Evolutionary conservation across 2,797 vertebrate genomes (phyloP).

Genomic region (Erpetoichthys calabaricus): DNA sequence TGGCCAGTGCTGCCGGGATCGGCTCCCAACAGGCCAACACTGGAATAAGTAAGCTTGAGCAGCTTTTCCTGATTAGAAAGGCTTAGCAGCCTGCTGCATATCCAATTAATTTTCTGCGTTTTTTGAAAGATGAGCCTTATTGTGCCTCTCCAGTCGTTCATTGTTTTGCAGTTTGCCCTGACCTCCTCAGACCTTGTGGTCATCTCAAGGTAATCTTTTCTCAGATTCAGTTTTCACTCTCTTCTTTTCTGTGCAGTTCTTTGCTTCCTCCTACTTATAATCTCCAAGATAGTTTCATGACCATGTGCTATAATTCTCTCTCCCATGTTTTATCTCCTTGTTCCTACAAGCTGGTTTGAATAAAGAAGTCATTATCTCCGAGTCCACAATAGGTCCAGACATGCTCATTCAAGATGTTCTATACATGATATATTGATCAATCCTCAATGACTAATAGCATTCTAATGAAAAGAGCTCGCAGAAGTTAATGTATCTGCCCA

Average conservation of each 20-base stretch:
- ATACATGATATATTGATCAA: conserved; percentile 94
- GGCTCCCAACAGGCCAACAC: no score
- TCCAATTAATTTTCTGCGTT: no score
- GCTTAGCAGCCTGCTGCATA: no score
- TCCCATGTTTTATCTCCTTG: conserved; percentile 81
- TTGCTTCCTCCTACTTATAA: conserved; percentile 55
- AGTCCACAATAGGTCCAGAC: conserved; percentile 80
- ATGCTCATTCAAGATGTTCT: conserved; percentile 81
- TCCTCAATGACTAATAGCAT: conserved; percentile 72
- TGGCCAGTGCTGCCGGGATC: no score
- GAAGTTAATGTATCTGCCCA: conserved; percentile 74
- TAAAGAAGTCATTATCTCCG: conserved; percentile 85
- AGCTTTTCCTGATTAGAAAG: no score
- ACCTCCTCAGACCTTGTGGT: not conserved
- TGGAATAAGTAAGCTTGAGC: no score
- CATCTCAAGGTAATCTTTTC: not conserved
- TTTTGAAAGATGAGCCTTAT: no score
- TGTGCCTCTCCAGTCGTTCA: not conserved
- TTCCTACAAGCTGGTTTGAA: conserved; percentile 88
- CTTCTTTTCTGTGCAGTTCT: conserved; percentile 33
- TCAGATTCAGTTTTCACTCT: conserved; percentile 33
- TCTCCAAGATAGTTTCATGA: conserved; percentile 64
- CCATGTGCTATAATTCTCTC: conserved; percentile 72
- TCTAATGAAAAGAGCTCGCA: conserved; percentile 70
- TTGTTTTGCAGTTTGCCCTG: not conserved